Evolutionary conservation across 2,888 invertebrate genomes (phyloP), one percentile per base, ranked within the genome.

Genomic region (Andricus curvator): DNA sequence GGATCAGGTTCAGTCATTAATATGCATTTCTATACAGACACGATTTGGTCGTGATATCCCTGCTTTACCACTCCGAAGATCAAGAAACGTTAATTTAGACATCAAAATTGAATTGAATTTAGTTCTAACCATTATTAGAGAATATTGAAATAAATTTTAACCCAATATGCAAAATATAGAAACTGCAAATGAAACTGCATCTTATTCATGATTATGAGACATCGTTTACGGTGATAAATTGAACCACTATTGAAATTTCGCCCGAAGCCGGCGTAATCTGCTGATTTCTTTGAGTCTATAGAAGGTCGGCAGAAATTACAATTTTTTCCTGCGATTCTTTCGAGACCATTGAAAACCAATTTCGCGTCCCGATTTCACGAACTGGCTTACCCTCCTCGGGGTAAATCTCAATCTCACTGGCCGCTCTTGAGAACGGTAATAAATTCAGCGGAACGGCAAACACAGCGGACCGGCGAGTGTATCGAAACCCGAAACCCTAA

Each of bases 401-500:
- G 85, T 85, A 84, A 85, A 84, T 84, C 85, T 85, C 85, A 85
- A 85, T 85, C 85, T 85, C 80, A 65, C 81, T 79, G 82, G 84
- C 84, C 82, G 85, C 84, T 82, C 84, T 83, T 84, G 85, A 84
- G 85, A 85, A 80, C 79, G 87, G 90, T 88, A 87, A 91, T 91
- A 91, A 91, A 90, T 91, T 86, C 86, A 88, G 82, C 85, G 87
- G 86, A 88, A 88, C 86, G 87, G 88, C 88, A 89, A 89, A 89
- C 88, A 88, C 86, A 88, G 86, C 89, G 86, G 88, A 84, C 86
- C 87, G 87, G 89, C 88, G 88, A 89, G 89, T 90, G 88, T 90
- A 91, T 91, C 89, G 90, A 90, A 88, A 89, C 84, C 86, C 88
- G 86, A 90, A 89, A 89, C 89, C 87, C 88, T 91, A 91, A 91